These are phyloP conservation scores for Gambusia affinis DNA, from an alignment of 2,113 vertebrate genomes.

Conservation along the genomic window DNA sequence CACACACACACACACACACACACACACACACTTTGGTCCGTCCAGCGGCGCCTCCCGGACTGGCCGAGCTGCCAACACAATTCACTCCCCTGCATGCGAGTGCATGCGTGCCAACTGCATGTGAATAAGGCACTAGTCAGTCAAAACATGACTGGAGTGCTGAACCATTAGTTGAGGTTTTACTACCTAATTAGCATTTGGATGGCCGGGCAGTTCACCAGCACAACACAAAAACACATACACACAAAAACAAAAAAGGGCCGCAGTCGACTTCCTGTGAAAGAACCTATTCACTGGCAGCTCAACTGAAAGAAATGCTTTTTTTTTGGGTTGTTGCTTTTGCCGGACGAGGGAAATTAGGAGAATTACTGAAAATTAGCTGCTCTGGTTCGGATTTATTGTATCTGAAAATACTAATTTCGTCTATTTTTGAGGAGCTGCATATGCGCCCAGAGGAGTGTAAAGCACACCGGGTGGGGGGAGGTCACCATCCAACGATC, in stretches of 20 bases:
- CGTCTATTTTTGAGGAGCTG: not conserved
- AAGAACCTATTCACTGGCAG: slow-evolving; percentile 29
- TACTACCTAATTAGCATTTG: slow-evolving; percentile 66
- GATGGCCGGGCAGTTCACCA: slow-evolving; percentile 46
- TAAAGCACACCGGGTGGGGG: not conserved
- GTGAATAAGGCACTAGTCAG: slow-evolving; percentile 69
- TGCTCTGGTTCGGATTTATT: not conserved
- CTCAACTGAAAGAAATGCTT: not conserved
- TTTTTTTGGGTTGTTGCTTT: not conserved
- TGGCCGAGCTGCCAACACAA: slow-evolving; percentile 70
- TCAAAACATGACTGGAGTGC: slow-evolving; percentile 73
- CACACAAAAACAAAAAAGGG: slow-evolving; percentile 18
- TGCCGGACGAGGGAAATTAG: not conserved
- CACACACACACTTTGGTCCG: slow-evolving; percentile 37
- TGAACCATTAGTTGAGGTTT: slow-evolving; percentile 59
- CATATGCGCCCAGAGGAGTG: not conserved
- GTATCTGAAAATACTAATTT: not conserved
- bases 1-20: slow-evolving; percentile 26
- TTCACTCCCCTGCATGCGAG: slow-evolving; percentile 52
- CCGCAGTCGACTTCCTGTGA: not conserved
- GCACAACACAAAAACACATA: slow-evolving; percentile 11
- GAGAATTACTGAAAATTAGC: not conserved
- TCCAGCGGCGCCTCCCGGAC: slow-evolving; percentile 71
- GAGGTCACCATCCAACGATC: not conserved
- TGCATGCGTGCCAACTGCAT: slow-evolving; percentile 45